Evolutionary conservation across 1,140 invertebrate genomes (phyloP).

Genomic region (Euwallacea fornicatus): DNA sequence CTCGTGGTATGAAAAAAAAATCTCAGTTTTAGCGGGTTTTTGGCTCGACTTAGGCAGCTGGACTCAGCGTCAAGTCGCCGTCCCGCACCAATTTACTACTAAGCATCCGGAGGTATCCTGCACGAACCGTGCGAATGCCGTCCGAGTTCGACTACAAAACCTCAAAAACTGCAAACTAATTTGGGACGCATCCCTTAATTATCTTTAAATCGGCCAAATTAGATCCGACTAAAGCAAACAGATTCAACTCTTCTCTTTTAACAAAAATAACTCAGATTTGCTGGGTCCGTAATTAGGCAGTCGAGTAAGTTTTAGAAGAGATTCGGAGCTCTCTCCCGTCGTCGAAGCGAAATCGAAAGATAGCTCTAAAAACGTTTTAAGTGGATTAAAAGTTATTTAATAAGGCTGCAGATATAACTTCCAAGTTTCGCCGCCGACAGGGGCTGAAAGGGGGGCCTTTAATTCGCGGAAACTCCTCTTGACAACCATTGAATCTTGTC

Average conservation of each 20-base stretch:
- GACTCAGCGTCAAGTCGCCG: too few species aligned
- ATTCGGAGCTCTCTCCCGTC: conserved; percentile 15
- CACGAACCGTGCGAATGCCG: too few species aligned
- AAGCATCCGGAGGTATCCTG: too few species aligned
- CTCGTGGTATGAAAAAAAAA: too few species aligned
- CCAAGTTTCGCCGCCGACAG: neutral
- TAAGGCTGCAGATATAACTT: conserved; percentile 16
- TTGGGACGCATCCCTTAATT: neutral
- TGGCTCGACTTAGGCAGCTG: too few species aligned
- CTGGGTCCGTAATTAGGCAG: conserved; percentile 21
- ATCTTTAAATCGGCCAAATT: conserved; percentile 10
- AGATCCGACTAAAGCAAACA: conserved; percentile 13
- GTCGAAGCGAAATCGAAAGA: conserved; percentile 21
- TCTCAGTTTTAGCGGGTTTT: too few species aligned
- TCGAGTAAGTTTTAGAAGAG: conserved; percentile 23
- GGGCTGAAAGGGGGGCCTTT: neutral
- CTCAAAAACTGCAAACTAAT: too few species aligned
- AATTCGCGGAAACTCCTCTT: too few species aligned
- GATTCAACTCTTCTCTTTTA: conserved; percentile 11
- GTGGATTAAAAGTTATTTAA: conserved; percentile 30
- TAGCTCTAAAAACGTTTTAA: conserved; percentile 25
- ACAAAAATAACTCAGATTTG: conserved; percentile 24
- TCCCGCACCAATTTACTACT: too few species aligned
- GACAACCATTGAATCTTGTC: too few species aligned
- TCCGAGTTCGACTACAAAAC: too few species aligned